A percentile compares a stretch with the other conserved stretches of the same genome.
Evolutionary conservation across 2,797 vertebrate genomes (phyloP).

Genomic region (Acrossocheilus wenchowensis): DNA sequence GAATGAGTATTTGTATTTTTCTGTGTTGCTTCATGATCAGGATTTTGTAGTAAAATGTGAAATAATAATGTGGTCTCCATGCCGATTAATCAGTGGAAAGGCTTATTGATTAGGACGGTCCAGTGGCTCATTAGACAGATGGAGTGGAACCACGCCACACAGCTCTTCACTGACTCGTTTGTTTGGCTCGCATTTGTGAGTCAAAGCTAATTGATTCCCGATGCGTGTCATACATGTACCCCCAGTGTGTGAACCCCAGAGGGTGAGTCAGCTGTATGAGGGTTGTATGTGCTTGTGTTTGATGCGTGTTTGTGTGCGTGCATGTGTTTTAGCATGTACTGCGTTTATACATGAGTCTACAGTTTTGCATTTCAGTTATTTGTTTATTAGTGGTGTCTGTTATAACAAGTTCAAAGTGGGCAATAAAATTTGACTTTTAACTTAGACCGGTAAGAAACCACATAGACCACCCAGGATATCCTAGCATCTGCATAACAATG

Average conservation of each 20-base stretch:
- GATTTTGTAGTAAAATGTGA: slow-evolving; percentile 29
- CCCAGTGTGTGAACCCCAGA: slow-evolving; percentile 54
- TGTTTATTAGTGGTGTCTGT: neutral
- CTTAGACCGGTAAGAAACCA: neutral
- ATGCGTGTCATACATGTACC: slow-evolving; percentile 60
- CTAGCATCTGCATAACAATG: neutral
- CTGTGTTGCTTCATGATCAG: neutral
- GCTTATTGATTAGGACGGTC: slow-evolving; percentile 79
- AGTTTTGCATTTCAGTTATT: neutral
- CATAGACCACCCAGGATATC: neutral
- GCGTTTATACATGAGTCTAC: neutral
- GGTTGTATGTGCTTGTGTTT: neutral
- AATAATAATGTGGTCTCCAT: slow-evolving; percentile 71
- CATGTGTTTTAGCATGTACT: neutral
- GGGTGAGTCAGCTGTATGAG: neutral
- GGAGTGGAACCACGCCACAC: slow-evolving; percentile 53
- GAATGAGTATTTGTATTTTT: neutral
- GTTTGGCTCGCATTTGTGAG: slow-evolving; percentile 57
- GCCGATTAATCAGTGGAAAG: slow-evolving; percentile 79
- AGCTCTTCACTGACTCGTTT: slow-evolving; percentile 64
- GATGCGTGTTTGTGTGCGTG: neutral
- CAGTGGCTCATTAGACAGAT: slow-evolving; percentile 68
- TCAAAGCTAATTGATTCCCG: slow-evolving; percentile 69
- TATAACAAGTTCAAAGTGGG: neutral
- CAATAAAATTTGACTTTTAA: neutral